A percentile compares a stretch with the other conserved stretches of the same genome.
Evolutionary conservation across 2,888 invertebrate species (phyloP).

Genomic region (Stratiomys singularior): DNA sequence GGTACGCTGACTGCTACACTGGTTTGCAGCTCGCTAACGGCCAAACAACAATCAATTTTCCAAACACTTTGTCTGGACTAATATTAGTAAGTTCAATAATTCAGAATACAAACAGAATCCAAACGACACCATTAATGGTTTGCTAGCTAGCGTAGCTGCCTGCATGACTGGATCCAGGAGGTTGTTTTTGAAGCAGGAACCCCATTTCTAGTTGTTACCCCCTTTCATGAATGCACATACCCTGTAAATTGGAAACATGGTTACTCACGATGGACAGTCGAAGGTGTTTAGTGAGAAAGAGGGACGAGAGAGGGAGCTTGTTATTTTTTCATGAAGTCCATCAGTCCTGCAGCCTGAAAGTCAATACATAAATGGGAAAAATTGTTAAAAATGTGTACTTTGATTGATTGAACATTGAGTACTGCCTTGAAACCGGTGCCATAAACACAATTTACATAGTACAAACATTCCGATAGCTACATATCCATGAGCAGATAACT

Average conservation of each 20-base stretch:
- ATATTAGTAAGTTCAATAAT: slow-evolving; percentile 66
- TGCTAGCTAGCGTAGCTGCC: not conserved
- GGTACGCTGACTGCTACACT: not conserved
- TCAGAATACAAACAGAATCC: slow-evolving; percentile 64
- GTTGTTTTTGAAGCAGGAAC: not conserved
- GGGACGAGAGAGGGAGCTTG: slow-evolving; percentile 41
- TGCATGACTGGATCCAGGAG: not conserved
- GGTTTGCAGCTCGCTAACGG: slow-evolving; percentile 44
- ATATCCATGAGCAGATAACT: slow-evolving; percentile 26
- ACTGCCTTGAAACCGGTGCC: slow-evolving; percentile 33
- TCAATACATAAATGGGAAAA: slow-evolving; percentile 52
- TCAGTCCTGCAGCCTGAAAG: slow-evolving; percentile 47
- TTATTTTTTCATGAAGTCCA: slow-evolving; percentile 50
- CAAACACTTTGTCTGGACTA: slow-evolving; percentile 60
- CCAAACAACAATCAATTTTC: slow-evolving; percentile 50
- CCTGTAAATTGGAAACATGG: not conserved
- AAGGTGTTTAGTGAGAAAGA: slow-evolving; percentile 43
- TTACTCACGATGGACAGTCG: not conserved
- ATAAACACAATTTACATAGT: slow-evolving; percentile 10
- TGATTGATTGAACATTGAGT: slow-evolving; percentile 51
- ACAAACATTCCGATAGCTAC: not conserved
- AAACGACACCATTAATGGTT: slow-evolving; percentile 42
- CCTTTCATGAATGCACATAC: slow-evolving; percentile 2
- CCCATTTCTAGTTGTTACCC: slow-evolving; percentile 35
- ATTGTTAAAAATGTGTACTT: slow-evolving; percentile 47